These are phyloP conservation scores for Myioborus melanocephalus DNA, from an alignment of 2,797 vertebrate genomes.

Conservation along the genomic window DNA sequence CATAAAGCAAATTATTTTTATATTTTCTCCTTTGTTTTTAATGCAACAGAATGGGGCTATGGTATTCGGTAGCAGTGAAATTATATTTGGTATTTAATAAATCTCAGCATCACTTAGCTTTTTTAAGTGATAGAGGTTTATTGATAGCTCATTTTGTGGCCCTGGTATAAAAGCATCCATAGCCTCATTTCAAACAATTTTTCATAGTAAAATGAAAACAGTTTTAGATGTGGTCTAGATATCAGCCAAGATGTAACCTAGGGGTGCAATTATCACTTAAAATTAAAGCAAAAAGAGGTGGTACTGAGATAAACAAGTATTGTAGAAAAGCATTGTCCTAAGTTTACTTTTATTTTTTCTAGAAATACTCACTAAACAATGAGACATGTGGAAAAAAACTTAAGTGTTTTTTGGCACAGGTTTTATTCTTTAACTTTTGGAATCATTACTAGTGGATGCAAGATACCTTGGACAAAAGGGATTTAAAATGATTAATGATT, in stretches of 20 bases:
- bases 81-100: background rate
- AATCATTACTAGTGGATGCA: rapidly evolving
- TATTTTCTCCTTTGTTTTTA: background rate
- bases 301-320: background rate
- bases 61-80: background rate
- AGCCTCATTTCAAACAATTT: background rate
- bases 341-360: background rate
- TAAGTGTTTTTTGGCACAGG: background rate
- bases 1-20: background rate
- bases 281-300: background rate
- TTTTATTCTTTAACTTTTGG: background rate
- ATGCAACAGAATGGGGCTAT: background rate
- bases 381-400: background rate
- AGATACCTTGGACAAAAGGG: background rate
- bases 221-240: background rate
- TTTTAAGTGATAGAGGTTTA: background rate
- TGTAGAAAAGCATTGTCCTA: background rate
- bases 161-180: background rate
- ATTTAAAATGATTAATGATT: background rate
- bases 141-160: background rate
- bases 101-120: background rate
- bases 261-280: constrained; percentile 25
- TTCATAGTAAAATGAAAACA: constrained; percentile 6
- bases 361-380: background rate
- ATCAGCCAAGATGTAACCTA: background rate